Evolutionary conservation across 2,888 invertebrate genomes (phyloP), one percentile per base, ranked within the genome.

Genomic region (Drosophila kanekoi): DNA sequence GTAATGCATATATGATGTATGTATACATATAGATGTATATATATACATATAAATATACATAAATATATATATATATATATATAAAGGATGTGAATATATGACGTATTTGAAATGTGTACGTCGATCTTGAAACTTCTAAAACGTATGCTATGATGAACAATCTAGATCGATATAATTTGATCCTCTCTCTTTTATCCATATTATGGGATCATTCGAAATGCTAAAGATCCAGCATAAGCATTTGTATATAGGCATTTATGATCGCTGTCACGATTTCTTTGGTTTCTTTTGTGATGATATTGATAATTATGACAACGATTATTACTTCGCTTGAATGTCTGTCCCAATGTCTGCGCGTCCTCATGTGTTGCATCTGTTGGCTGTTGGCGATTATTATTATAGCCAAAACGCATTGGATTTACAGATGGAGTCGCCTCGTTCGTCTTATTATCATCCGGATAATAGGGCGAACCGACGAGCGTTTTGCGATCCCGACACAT

Each of bases 401-500:
- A 47, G 38, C 38, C 67, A 5, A 37, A 28, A 28, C 56, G 54
- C 16, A 47, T 43, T 23, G 38, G 20, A 37, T 63, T 52, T 23
- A 44, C 45, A 10, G 45, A n/a, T 51, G 44, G 45, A 41, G 41
- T 35, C 43, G 59, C 32, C 56, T 71, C 64, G 41, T 48, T 74
- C 52, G 49, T 18, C 40, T 60, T 73, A 45, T 48, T 44, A 16
- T 80, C 65, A 23, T 87, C 71, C 10, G 37, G 44, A 66, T 54
- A 80, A 54, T 71, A 81, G 9, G 57, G 72, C 10, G 71, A 64
- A 23, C 89, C 89, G 33, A 84, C 72, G n/a, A 80, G 61, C 4
- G 83, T 81, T 6, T 79, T 83, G 18, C 83, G 79, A 28, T 69
- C 61, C 4, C 73, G 72, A 35, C 91, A 91, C 62, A 79, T 77